Conservation (phyloP, 2,797 vertebrate species). For the Galagoides demidoff region DNA sequence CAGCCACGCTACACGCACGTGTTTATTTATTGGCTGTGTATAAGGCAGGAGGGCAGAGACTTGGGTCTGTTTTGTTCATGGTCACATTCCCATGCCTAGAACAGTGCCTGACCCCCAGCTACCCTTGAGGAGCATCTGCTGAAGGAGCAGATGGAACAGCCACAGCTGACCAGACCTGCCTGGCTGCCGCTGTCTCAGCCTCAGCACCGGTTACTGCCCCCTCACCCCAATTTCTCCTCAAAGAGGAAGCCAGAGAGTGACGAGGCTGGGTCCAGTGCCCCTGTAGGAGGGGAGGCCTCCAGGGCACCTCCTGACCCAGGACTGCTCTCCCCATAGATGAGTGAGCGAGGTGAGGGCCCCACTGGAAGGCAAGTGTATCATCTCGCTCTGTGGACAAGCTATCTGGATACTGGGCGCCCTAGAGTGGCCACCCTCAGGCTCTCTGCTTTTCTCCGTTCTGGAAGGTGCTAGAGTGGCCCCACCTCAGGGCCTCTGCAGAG, state of each 20-base stretch:
- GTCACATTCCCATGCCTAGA: too few relatives aligned
- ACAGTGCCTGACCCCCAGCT: neutral
- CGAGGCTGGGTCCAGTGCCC: neutral
- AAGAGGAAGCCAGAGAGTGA: too few relatives aligned
- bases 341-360: neutral
- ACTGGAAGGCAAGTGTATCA: rapidly evolving
- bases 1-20: rapidly evolving
- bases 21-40: neutral
- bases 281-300: neutral
- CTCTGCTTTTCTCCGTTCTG: neutral
- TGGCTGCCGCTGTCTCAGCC: neutral
- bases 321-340: neutral
- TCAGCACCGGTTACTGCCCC: neutral
- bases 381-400: too few relatives aligned
- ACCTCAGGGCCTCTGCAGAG: neutral
- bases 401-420: rapidly evolving
- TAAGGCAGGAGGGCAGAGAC: neutral
- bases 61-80: too few relatives aligned
- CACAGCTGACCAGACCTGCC: neutral
- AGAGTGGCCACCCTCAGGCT: neutral
- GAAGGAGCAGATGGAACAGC: neutral
- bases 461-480: rapidly evolving
- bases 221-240: too few relatives aligned
- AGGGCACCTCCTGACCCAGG: neutral
- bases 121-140: neutral